Conservation (phyloP, 2,888 invertebrate species). For the Xylophagus ater region DNA sequence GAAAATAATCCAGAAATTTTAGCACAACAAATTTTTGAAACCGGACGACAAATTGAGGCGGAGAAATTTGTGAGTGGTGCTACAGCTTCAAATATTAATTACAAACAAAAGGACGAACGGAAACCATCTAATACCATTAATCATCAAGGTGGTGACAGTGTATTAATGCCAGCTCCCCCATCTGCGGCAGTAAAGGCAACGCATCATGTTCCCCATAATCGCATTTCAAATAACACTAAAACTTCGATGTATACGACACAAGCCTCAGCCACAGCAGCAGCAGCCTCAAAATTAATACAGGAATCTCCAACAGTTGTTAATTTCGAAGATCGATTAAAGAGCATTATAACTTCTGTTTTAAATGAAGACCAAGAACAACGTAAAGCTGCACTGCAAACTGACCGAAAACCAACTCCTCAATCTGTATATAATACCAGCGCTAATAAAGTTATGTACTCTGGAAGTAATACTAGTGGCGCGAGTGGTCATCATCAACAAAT, state of each 20-base stretch:
- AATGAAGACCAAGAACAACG: conserved; percentile 65
- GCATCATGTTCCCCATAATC: conserved; percentile 4
- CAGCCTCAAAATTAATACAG: conserved; percentile 25
- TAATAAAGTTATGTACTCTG: neutral
- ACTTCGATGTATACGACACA: conserved; percentile 3
- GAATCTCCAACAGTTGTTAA: conserved; percentile 79
- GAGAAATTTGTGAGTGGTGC: conserved; percentile 47
- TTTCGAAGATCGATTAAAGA: conserved; percentile 81
- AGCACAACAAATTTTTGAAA: conserved; percentile 81
- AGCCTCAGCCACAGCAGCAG: conserved; percentile 6
- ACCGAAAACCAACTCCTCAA: conserved; percentile 22
- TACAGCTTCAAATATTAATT: conserved; percentile 24
- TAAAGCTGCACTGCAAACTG: conserved; percentile 28
- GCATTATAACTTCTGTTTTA: conserved; percentile 73
- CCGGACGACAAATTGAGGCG: conserved; percentile 80
- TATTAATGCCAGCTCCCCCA: conserved; percentile 37
- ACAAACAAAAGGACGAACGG: conserved; percentile 40
- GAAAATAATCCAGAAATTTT: conserved; percentile 85
- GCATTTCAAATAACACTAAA: conserved; percentile 5
- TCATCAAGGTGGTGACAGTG: conserved; percentile 25
- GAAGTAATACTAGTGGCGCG: conserved; percentile 37
- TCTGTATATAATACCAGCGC: no score
- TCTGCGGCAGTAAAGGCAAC: conserved; percentile 8
- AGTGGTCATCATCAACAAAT: conserved; percentile 23
- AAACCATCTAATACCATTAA: conserved; percentile 23